Evolutionary conservation across 1,140 invertebrate genomes (phyloP), one percentile per base, ranked within the genome.

Genomic region (Coptotermes formosanus): DNA sequence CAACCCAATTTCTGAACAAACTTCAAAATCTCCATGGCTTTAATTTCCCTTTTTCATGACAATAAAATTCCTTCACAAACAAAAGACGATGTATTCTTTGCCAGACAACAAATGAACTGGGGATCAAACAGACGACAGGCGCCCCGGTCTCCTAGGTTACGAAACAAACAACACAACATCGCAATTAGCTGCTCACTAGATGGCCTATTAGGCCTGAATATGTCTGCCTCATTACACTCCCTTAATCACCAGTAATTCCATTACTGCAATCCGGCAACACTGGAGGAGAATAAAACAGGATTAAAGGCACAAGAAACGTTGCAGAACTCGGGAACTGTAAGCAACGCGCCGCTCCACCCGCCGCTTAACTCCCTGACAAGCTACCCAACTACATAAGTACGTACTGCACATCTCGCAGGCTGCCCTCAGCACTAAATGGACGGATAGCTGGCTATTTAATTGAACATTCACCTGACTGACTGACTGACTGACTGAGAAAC

Each of bases 121-220:
- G 64, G 64, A 30, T 75, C 64, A 75, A 75, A 75, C 64, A 75
- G 64, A 75, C 0, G 25, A 30, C 7, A 30, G n/a, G 25, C 64
- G 25, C 25, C 25, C 14, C 25, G 64, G 0, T 75, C 64, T 75
- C 64, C 64, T 25, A 75, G 64, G 64, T 30, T 30, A 75, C 64
- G 9, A 75, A 30, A 75, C 64, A 75, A n/a, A 30, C 30, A 7
- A 75, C 64, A n/a, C 30, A 75, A 75, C 64, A 75, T 25, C n/a
- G 64, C 64, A 75, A 75, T 75, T 75, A 75, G 64, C 64, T 11
- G n/a, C 64, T 75, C 30, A 75, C 25, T 75, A 75, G 64, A 75
- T 30, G 14, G 25, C 8, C 64, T 75, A 75, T 75, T 75, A 75
- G 25, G n/a, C 30, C 64, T 75, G 64, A 75, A 75, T 75, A 75